Evolutionary conservation across 2,113 vertebrate genomes (phyloP).

Genomic region (Amazona guildingii): DNA sequence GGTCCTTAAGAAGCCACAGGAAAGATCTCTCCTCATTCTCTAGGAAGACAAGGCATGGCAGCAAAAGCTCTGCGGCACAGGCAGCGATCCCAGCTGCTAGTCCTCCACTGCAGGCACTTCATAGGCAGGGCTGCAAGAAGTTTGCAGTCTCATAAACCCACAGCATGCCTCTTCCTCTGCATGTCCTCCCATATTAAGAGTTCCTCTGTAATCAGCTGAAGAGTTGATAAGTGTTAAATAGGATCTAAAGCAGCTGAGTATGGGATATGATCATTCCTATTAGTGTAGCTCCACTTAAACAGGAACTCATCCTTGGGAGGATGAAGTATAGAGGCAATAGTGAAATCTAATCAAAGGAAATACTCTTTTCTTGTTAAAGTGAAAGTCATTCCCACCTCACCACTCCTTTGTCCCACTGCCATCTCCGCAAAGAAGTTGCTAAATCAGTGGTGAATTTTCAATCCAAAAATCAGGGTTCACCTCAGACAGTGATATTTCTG

Average conservation of each 20-base stretch:
- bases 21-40: background rate
- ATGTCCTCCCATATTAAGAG: background rate
- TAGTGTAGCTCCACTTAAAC: background rate
- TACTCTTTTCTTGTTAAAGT: background rate
- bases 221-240: background rate
- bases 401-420: fast-evolving
- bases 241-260: background rate
- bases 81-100: background rate
- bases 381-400: background rate
- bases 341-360: background rate
- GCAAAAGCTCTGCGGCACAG: background rate
- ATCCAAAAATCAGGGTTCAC: background rate
- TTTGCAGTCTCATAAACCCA: background rate
- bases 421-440: background rate
- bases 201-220: background rate
- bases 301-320: background rate
- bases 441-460: background rate
- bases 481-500: background rate
- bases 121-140: background rate
- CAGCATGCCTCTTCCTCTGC: background rate
- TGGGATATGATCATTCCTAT: background rate
- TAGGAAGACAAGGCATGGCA: fast-evolving
- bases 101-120: fast-evolving
- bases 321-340: background rate
- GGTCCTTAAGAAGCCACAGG: background rate